A percentile compares a stretch with the other conserved stretches of the same genome.
Conservation (phyloP, 2,888 invertebrate species). For the Amaurobius ferox region DNA sequence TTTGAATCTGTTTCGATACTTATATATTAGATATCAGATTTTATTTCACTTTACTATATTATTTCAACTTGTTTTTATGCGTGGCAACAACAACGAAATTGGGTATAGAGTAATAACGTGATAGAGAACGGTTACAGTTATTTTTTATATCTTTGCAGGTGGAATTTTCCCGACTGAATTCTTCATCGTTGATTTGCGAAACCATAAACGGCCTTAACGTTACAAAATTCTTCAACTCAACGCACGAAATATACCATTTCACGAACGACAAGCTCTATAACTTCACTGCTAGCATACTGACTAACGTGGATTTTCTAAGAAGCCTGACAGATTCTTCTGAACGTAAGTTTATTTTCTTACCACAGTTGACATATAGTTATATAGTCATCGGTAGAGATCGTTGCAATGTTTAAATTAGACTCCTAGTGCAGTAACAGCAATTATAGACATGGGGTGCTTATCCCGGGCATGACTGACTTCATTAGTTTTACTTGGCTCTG, state of each 20-base stretch:
- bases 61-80: no score
- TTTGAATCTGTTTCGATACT: no score
- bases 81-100: no score
- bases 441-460: no score
- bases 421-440: background rate
- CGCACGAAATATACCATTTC: background rate
- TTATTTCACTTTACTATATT: no score
- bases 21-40: no score
- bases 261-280: background rate
- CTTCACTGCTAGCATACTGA: background rate
- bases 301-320: background rate
- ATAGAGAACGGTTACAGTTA: no score
- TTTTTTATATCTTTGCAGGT: background rate
- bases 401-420: background rate
- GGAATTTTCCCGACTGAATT: background rate
- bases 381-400: no score
- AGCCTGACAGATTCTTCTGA: background rate
- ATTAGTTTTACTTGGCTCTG: no score
- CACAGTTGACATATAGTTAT: no score
- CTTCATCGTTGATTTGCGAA: background rate
- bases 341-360: background rate
- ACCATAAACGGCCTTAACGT: background rate
- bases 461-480: no score
- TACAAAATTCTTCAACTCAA: background rate
- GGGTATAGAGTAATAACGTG: no score